phyloP scores from a whole-genome alignment of 1,140 invertebrate species.

The Plodia interpunctella region DNA sequence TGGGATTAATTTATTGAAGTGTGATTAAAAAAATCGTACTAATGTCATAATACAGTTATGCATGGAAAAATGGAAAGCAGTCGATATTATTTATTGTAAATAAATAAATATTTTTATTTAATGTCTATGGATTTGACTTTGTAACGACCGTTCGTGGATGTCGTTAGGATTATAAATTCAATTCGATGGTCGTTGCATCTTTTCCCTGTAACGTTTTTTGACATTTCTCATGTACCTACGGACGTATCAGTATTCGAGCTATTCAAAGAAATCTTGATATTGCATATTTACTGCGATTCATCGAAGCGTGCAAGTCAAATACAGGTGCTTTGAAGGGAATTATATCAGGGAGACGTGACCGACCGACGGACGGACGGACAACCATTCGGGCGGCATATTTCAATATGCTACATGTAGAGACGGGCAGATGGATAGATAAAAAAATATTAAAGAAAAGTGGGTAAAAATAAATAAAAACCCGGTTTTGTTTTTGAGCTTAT shows the following conservation, averaged over 20 bases:
- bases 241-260: conserved; percentile 19
- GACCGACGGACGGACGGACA: conserved; percentile 35
- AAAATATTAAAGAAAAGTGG: too few species aligned
- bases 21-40: neutral
- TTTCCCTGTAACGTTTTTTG: too few species aligned
- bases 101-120: conserved; percentile 3
- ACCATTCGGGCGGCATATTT: conserved; percentile 57
- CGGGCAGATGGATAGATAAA: conserved; percentile 29
- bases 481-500: too few species aligned
- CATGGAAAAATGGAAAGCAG: neutral
- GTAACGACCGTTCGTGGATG: too few species aligned
- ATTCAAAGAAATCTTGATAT: conserved; percentile 35
- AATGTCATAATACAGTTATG: neutral
- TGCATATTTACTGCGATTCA: conserved; percentile 52
- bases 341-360: conserved; percentile 42
- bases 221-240: too few species aligned
- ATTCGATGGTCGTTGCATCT: too few species aligned
- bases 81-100: conserved; percentile 9
- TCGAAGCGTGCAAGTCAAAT: conserved; percentile 57
- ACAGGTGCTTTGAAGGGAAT: conserved; percentile 53
- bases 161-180: too few species aligned
- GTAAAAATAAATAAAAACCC: too few species aligned
- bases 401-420: conserved; percentile 55
- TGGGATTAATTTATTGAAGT: conserved; percentile 14
- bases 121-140: neutral